A percentile compares a stretch with the other conserved stretches of the same genome.
These are phyloP conservation scores for Saiga tatarica DNA, from an alignment of 2,113 vertebrate species.

Conservation along the genomic window DNA sequence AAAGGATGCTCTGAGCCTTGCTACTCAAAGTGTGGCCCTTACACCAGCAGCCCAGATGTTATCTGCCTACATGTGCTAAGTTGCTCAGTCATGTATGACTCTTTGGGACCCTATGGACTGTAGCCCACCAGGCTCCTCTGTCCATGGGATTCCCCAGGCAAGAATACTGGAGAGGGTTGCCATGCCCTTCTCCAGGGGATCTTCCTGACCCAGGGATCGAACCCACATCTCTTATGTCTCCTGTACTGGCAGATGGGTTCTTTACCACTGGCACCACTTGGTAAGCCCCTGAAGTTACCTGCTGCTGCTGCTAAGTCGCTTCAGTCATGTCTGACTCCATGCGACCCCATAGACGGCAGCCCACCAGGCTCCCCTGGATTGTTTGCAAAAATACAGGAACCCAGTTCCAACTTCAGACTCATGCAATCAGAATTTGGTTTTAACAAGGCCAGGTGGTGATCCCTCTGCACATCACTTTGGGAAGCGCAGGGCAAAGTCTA, in stretches of 20 bases:
- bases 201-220: neutral
- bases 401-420: neutral
- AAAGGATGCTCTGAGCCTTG: neutral
- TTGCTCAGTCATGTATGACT: neutral
- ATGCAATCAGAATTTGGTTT: neutral
- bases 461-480: neutral
- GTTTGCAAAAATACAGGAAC: neutral
- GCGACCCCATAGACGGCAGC: too few relatives aligned
- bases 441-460: neutral
- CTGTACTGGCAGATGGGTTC: neutral
- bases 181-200: neutral
- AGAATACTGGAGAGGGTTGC: neutral
- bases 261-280: neutral
- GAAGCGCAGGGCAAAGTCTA: neutral
- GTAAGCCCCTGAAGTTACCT: neutral
- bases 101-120: neutral
- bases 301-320: too few relatives aligned
- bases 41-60: neutral
- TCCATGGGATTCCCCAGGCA: neutral
- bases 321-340: too few relatives aligned
- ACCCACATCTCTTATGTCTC: neutral
- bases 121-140: neutral
- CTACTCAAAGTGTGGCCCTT: neutral
- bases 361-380: too few relatives aligned
- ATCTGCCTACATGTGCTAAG: neutral